Conservation (phyloP, 2,888 invertebrate genomes). For the Andrena trimmerana region DNA sequence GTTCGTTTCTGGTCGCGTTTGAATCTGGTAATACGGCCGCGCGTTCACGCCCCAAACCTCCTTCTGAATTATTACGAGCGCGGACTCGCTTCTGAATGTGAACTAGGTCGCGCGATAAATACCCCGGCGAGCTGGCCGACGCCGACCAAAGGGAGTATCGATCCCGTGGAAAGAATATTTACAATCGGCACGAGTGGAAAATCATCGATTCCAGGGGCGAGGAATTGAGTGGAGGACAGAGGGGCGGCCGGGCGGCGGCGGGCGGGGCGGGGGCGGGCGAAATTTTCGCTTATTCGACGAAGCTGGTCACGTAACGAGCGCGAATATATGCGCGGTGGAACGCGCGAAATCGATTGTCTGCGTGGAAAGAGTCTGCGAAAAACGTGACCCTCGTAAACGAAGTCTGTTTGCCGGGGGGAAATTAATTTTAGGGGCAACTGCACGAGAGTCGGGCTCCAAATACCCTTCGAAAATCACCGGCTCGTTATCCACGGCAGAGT, state of each 20-base stretch:
- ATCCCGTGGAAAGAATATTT: conserved; percentile 4
- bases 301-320: conserved; percentile 62
- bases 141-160: not conserved
- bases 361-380: conserved; percentile 48
- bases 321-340: conserved; percentile 39
- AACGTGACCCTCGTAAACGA: conserved; percentile 58
- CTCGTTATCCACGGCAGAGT: conserved; percentile 39
- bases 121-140: not conserved
- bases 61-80: conserved; percentile 57
- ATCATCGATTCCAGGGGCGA: not conserved
- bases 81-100: conserved; percentile 11
- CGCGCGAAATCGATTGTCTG: conserved; percentile 51
- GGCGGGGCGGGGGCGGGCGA: not conserved
- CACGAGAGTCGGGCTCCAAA: not conserved
- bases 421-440: conserved; percentile 41
- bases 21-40: conserved; percentile 32
- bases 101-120: conserved; percentile 13
- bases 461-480: conserved; percentile 51
- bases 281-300: conserved; percentile 67
- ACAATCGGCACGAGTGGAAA: conserved; percentile 1
- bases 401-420: conserved; percentile 53
- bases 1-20: conserved; percentile 36
- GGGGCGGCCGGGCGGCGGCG: not conserved
- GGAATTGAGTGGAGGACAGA: not conserved
- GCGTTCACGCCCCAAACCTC: conserved; percentile 37